phyloP scores from a whole-genome alignment of 1,140 invertebrate genomes.

The Lethrus apterus region DNA sequence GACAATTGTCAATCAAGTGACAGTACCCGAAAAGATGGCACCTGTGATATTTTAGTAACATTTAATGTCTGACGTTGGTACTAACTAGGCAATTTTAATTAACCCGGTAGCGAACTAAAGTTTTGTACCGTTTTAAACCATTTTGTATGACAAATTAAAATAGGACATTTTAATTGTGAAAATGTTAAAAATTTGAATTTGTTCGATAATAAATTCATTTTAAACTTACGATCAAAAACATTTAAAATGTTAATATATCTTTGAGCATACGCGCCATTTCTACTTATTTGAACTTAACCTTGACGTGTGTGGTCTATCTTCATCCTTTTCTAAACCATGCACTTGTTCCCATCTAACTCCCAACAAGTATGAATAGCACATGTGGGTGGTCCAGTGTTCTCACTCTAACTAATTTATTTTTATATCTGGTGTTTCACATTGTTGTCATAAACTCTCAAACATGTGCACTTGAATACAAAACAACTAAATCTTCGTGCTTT shows the following conservation, averaged over 20 bases:
- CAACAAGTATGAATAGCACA: conserved; percentile 1
- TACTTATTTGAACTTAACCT: conserved; percentile 11
- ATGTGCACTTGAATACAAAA: background rate
- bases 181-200: no score
- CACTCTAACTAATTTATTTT: background rate
- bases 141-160: no score
- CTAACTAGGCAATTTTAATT: no score
- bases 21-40: conserved; percentile 6
- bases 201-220: no score
- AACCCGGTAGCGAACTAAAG: no score
- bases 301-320: conserved; percentile 9
- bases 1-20: conserved; percentile 12
- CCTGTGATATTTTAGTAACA: conserved; percentile 1
- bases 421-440: conserved; percentile 2
- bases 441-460: background rate
- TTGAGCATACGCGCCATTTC: no score
- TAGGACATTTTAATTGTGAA: no score
- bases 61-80: background rate
- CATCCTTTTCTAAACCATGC: conserved; percentile 2
- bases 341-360: conserved; percentile 6
- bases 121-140: no score
- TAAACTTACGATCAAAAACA: no score
- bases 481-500: background rate
- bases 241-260: no score
- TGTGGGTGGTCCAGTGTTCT: conserved; percentile 21